phyloP scores from a whole-genome alignment of 2,888 invertebrate species.

The Mechanitis mazaeus region DNA sequence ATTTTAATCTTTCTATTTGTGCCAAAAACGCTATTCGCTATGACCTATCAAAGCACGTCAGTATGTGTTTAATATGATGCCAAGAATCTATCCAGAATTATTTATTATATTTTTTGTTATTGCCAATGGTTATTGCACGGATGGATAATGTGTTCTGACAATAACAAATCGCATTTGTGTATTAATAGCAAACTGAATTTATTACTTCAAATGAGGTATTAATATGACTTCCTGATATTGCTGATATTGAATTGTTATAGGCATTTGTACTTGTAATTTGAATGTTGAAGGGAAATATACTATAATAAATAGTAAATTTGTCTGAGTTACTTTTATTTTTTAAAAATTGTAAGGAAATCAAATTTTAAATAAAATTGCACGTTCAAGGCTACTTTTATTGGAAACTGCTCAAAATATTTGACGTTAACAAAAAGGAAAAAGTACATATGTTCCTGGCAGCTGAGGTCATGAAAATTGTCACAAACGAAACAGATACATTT shows the following conservation, averaged over 20 bases:
- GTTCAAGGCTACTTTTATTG: constrained; percentile 13
- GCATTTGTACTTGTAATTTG: not conserved
- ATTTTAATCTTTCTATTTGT: constrained; percentile 22
- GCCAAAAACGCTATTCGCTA: constrained; percentile 13
- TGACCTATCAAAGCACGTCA: constrained; percentile 7
- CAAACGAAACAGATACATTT: not conserved
- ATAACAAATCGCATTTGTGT: not conserved
- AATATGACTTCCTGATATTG: not conserved
- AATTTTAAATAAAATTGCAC: not conserved
- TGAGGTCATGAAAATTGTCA: not conserved
- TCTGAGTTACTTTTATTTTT: no score
- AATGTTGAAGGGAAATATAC: no score
- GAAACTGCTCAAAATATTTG: constrained; percentile 23
- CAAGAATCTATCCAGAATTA: constrained; percentile 18
- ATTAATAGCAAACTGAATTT: constrained; percentile 4
- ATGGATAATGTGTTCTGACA: constrained; percentile 3
- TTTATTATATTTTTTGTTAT: constrained; percentile 19
- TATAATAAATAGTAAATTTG: no score
- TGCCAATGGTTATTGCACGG: constrained; percentile 14
- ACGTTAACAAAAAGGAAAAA: constrained; percentile 19
- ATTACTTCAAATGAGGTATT: not conserved
- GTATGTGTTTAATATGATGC: constrained; percentile 12
- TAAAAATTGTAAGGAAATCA: not conserved
- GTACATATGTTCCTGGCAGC: constrained; percentile 2
- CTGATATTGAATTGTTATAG: not conserved